Percentiles rank a stretch among this genome's conserved stretches.
These are phyloP conservation scores for Ommatoiulus sabulosus DNA, from an alignment of 2,888 invertebrate species.

Conservation along the genomic window DNA sequence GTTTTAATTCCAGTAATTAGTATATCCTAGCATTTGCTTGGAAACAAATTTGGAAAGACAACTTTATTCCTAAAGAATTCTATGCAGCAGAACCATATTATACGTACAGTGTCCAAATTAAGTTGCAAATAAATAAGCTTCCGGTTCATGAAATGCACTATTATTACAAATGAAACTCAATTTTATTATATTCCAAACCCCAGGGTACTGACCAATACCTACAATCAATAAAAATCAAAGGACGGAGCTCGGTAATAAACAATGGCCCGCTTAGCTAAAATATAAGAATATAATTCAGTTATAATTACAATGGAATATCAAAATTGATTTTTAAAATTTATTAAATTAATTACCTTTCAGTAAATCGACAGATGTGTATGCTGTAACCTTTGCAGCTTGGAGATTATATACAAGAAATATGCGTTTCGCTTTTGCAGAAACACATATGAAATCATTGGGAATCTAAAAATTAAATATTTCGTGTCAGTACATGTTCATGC, in stretches of 20 bases:
- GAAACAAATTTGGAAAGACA: too few species aligned
- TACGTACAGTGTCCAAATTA: too few species aligned
- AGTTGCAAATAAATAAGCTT: not conserved
- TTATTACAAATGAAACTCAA: not conserved
- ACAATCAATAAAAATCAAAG: slow-evolving; percentile 14
- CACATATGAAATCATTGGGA: slow-evolving; percentile 47
- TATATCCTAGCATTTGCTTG: too few species aligned
- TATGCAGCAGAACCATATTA: too few species aligned
- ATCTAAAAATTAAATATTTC: not conserved
- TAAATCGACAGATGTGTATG: slow-evolving; percentile 48
- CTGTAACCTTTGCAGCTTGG: slow-evolving; percentile 53
- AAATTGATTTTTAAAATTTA: not conserved
- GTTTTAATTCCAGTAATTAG: too few species aligned
- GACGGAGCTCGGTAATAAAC: slow-evolving; percentile 53
- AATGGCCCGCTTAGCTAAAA: slow-evolving; percentile 52
- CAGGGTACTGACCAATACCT: not conserved
- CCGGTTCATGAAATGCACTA: not conserved
- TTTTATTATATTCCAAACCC: not conserved
- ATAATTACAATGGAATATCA: not conserved
- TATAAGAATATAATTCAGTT: not conserved
- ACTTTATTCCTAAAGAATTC: too few species aligned
- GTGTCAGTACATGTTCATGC: not conserved
- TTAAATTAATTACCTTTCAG: not conserved
- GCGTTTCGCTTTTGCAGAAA: slow-evolving; percentile 7
- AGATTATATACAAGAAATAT: slow-evolving; percentile 52